Evolutionary conservation across 37 sponge, comb jelly and placozoan species (phyloP), one percentile per base, ranked within the genome.

Genomic region (Mnemiopsis leidyi): DNA sequence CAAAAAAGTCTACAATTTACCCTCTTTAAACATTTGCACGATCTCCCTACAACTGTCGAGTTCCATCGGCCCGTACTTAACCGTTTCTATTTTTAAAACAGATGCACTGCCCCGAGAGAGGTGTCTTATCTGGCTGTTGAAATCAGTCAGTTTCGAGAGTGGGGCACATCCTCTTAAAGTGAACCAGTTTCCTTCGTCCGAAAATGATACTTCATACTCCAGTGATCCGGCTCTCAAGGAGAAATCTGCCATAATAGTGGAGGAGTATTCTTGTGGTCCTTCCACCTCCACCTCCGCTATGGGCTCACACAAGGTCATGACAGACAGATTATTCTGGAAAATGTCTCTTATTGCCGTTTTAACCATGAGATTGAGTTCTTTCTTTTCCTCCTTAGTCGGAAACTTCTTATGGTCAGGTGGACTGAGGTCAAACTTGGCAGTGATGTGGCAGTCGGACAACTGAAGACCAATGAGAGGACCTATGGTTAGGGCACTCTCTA

Each of bases 401-500:
- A 13, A n/a, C 26, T 16, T 33, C 0, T 36, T 37, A 23, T 38
- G 29, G n/a, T 85, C 61, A 1, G 25, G 24, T 21, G 61, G 23
- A 5, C 23, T 82, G 48, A 85, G 61, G 75, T 29, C 3, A 28
- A 28, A 29, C 29, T 25, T n/a, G 32, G n/a, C 35, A 18, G 90
- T 85, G 61, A 39, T 37, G 16, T 38, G 90, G 28, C 90, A 85
- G 35, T n/a, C 39, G 7, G 90, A 36, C 25, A 85, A 23, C 48
- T 85, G 40, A 29, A 39, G 7, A 38, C 90, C 90, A 1, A 85
- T 7, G 0, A 85, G 48, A 18, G 90, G 90, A 36, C 90, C 90
- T 26, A 85, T 40, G 2, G 61, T n/a, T n/a, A 85, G 26, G 48
- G 36, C 9, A 39, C 90, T 85, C 0, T n/a, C 36, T 1, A 39